phyloP scores from a whole-genome alignment of 2,113 vertebrate species.

The Ancistrus triradiatus region DNA sequence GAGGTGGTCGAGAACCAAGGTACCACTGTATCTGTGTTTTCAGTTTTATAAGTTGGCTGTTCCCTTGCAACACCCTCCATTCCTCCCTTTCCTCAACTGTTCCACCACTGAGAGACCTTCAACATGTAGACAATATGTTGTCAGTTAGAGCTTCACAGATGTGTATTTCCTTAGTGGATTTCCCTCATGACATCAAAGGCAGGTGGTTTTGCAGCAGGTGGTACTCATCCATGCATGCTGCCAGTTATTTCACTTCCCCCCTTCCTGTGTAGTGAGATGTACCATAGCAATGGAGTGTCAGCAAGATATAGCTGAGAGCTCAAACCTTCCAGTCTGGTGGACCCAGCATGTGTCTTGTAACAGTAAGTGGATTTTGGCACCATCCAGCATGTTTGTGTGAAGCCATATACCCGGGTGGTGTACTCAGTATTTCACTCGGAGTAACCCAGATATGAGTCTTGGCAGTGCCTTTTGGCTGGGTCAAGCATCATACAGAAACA shows the following conservation, averaged over 20 bases:
- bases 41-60: too few species aligned
- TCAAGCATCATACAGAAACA: too few species aligned
- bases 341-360: background rate
- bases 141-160: background rate
- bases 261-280: background rate
- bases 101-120: background rate
- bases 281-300: background rate
- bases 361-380: background rate
- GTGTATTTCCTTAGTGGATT: background rate
- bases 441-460: too few species aligned
- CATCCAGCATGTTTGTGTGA: constrained; percentile 3
- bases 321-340: background rate
- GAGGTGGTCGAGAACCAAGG: too few species aligned
- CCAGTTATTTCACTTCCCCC: constrained; percentile 14
- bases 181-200: constrained; percentile 1
- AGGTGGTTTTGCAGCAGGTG: constrained; percentile 25
- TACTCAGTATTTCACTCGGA: too few species aligned
- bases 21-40: too few species aligned
- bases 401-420: background rate
- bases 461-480: too few species aligned
- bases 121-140: background rate
- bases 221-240: constrained; percentile 10
- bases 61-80: too few species aligned
- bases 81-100: background rate
- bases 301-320: constrained; percentile 1